phyloP scores from a whole-genome alignment of 2,113 vertebrate species.

The Colaptes auratus region DNA sequence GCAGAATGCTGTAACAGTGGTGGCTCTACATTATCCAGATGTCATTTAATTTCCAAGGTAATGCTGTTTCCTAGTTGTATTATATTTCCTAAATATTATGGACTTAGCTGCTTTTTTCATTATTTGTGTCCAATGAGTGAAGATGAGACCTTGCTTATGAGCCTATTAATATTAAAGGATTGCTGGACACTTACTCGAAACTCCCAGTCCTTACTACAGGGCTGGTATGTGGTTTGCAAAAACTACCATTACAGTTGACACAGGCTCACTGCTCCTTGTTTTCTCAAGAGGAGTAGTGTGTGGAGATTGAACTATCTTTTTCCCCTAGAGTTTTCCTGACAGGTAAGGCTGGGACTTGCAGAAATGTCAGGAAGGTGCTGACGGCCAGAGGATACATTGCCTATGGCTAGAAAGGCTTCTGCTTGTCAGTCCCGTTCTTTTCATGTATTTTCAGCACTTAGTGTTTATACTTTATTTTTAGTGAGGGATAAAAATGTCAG shows the following conservation, averaged over 20 bases:
- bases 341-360: neutral
- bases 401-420: neutral
- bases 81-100: neutral
- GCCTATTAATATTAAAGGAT: neutral
- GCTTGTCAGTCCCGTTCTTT: neutral
- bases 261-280: neutral
- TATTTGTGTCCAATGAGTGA: neutral
- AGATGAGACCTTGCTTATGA: neutral
- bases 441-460: neutral
- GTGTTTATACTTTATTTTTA: neutral
- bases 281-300: neutral
- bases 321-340: neutral
- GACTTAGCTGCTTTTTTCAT: neutral
- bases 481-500: neutral
- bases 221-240: neutral
- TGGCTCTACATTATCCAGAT: neutral
- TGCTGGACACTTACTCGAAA: neutral
- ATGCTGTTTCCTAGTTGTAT: neutral
- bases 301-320: neutral
- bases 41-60: neutral
- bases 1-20: neutral
- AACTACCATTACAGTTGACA: neutral
- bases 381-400: neutral
- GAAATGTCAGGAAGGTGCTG: neutral
- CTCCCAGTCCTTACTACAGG: neutral